Evolutionary conservation across 2,797 vertebrate species (phyloP), one percentile per base, ranked within the genome.

Genomic region (Cottoperca gobio): DNA sequence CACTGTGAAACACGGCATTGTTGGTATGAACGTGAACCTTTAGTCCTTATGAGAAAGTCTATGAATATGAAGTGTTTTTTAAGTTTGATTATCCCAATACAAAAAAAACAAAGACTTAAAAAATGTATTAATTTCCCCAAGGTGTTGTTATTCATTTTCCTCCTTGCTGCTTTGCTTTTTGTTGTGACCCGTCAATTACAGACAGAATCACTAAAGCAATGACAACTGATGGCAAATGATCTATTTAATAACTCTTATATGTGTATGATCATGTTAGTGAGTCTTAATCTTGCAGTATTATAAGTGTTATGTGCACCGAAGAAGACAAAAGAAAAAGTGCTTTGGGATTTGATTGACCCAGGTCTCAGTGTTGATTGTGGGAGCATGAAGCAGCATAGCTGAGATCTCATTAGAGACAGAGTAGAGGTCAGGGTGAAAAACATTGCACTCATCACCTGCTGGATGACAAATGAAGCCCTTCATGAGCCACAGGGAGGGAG

Each of bases 391-490:
- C 60, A 48, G 80, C 71, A 83, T 88, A 66, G 76, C 77, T 79
- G 80, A 84, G 79, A 54, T 78, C 87, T 91, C 88, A 88, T 90
- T 91, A 90, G 73, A 59, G 76, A 57, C 42, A 26, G 71, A 77
- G 58, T 73, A 77, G 88, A 87, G 88, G 92, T 93, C 91, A 89
- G 71, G 62, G 76, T 81, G 73, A 82, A 87, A 88, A 82, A 84
- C 77, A 81, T 43, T 60, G 71, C 83, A 67, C 86, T 89, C 80
- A 79, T 92, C 89, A 89, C 85, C 86, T 75, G 83, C 81, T 42
- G 78, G 77, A 89, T 90, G 88, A 91, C 76, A 88, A 91, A 93
- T 91, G 79, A 88, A 87, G 58, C 77, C 77, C 76, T 81, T 83
- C 83, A 68, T 52, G 70, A 83, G 57, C 57, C 69, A 67, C 53